A percentile compares a stretch with the other conserved stretches of the same genome.
Evolutionary conservation across 1,140 invertebrate species (phyloP).

Genomic region (Eupeodes corollae): DNA sequence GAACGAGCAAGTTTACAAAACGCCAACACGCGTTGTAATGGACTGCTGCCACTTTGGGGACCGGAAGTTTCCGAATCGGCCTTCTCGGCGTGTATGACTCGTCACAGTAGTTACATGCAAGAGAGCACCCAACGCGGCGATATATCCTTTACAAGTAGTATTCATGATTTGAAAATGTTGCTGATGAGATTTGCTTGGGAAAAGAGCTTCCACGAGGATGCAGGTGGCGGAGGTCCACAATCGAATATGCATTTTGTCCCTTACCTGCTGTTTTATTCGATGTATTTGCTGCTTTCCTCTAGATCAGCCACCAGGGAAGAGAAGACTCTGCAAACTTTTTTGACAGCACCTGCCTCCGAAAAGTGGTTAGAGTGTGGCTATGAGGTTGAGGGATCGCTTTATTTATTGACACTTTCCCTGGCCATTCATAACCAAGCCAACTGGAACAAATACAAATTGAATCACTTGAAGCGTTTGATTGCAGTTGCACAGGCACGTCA

Average conservation of each 20-base stretch:
- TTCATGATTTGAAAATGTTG: conserved; percentile 90
- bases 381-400: conserved; percentile 81
- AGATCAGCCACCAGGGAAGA: conserved; percentile 50
- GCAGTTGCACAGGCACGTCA: conserved; percentile 67
- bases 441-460: conserved; percentile 55
- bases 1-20: conserved; percentile 95
- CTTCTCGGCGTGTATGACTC: conserved; percentile 85
- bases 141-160: conserved; percentile 74
- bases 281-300: conserved; percentile 59
- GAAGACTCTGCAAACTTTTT: conserved; percentile 54
- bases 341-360: conserved; percentile 47
- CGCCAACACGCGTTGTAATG: conserved; percentile 95
- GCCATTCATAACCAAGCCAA: conserved; percentile 60
- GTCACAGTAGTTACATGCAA: conserved; percentile 77
- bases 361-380: conserved; percentile 69
- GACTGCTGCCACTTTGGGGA: conserved; percentile 89
- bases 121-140: conserved; percentile 78
- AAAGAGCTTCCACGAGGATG: conserved; percentile 92
- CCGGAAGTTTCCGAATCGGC: conserved; percentile 89
- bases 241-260: conserved; percentile 96
- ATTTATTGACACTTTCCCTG: conserved; percentile 69
- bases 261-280: conserved; percentile 86
- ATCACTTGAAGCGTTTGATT: conserved; percentile 66
- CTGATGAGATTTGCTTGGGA: conserved; percentile 84
- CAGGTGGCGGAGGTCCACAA: conserved; percentile 89